Percentiles rank a stretch among this genome's conserved stretches.
Evolutionary conservation across 2,888 invertebrate species (phyloP).

Genomic region (Sminthurides aquaticus): DNA sequence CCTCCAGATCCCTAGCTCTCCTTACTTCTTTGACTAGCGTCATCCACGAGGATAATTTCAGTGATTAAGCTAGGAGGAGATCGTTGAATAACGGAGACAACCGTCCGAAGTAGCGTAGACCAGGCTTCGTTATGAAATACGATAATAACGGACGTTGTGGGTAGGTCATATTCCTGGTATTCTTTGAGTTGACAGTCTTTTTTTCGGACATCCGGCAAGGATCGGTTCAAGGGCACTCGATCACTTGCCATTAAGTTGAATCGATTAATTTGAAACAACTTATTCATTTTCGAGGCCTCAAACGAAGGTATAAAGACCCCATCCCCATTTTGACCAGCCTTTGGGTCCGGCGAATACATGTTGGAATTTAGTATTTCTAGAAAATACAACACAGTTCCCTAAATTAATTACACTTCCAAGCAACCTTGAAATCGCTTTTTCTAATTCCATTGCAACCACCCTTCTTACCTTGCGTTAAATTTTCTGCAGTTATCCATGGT

Average conservation of each 20-base stretch:
- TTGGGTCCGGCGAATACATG: constrained; percentile 64
- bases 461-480: constrained; percentile 67
- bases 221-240: constrained; percentile 74
- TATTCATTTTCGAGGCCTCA: constrained; percentile 67
- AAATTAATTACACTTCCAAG: too few relatives aligned
- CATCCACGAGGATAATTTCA: constrained; percentile 83
- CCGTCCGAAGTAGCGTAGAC: constrained; percentile 84
- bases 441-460: too few relatives aligned
- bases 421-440: too few relatives aligned
- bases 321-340: constrained; percentile 69
- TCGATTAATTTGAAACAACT: constrained; percentile 72
- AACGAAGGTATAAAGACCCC: constrained; percentile 69
- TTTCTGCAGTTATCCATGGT: constrained; percentile 52
- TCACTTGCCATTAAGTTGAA: constrained; percentile 85
- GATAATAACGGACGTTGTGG: constrained; percentile 83
- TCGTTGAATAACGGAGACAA: constrained; percentile 85
- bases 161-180: constrained; percentile 50
- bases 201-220: constrained; percentile 73
- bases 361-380: constrained; percentile 67
- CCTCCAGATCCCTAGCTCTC: too few relatives aligned
- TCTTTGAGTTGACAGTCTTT: constrained; percentile 46
- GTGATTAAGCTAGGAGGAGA: constrained; percentile 69
- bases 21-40: constrained; percentile 74
- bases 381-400: too few relatives aligned
- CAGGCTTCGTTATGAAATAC: constrained; percentile 99